Evolutionary conservation across 2,888 invertebrate species (phyloP), one percentile per base, ranked within the genome.

Genomic region (Lysandra coridon): DNA sequence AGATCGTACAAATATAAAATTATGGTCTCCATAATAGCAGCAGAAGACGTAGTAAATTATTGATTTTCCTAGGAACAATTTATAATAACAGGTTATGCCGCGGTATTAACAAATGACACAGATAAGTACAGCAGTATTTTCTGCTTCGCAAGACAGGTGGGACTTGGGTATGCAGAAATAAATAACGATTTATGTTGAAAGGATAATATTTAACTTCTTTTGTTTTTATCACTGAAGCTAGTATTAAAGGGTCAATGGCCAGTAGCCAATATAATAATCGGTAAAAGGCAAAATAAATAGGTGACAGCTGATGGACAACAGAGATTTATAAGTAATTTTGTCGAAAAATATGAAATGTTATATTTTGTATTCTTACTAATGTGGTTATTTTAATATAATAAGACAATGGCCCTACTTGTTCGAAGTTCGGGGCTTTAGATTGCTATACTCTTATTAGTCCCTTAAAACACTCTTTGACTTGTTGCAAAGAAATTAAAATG

Each of bases 101-200:
- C 33, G 33, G 33, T 37, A 69, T 69, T 69, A 69, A 69, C 69
- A 69, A 69, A 69, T 69, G 69, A 33, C 33, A 69, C 33, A 69
- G 33, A 69, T 69, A 69, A 69, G 69, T 37, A 69, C 5, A 14
- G 69, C 37, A 17, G 69, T 33, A 69, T 69, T 37, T 69, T 69
- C 69, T 69, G 33, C 69, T 69, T 69, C 37, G 69, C 69, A 37
- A 69, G 69, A 69, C 69, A 37, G 69, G 33, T 17, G 69, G 12
- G 33, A 69, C 33, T 69, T 37, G 64, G 69, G 33, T 37, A 37
- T 69, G 69, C 69, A 37, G 69, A 33, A 69, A 69, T 69, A 69
- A 69, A 69, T 69, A 33, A 33, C 69, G 69, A 69, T 69, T 69
- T 69, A 69, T 37, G 33, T 69, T 69, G 69, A 69, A 69, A 69